Base-by-base conservation (phyloP, 1,140 invertebrate species). In the Paralvinella palmiformis region DNA sequence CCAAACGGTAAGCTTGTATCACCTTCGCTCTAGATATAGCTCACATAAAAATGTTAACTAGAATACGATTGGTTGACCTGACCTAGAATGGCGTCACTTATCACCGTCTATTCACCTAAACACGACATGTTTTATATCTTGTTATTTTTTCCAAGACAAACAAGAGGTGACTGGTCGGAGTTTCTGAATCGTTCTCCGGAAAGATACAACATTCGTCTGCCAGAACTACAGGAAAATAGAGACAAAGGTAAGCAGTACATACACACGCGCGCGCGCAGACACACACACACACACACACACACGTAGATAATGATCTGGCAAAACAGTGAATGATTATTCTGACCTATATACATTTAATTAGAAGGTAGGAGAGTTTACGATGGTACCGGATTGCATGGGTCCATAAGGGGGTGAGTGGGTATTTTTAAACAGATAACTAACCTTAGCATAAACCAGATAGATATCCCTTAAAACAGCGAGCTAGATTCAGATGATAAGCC, bases 131-230 rank as follows among this genome's bases (percentile, higher is more conserved):
- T n/a, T n/a, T n/a, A n/a, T n/a, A n/a, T n/a, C n/a, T n/a, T n/a
- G n/a, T n/a, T n/a, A n/a, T n/a, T n/a, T n/a, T n/a, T n/a, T n/a
- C n/a, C n/a, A n/a, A n/a, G n/a, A n/a, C n/a, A 13, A 63, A 67
- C 75, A 15, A 56, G 72, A 7, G 61, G 63, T 32, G 71, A 77
- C 45, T 79, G 73, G 73, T 76, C 75, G 3, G 69, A 72, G 44
- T 79, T 79, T 59, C 66, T 79, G 41, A 72, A 73, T 64, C 68
- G 69, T 62, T 71, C 65, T 5, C 73, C 77, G 13, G 77, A 75
- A 45, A 65, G 75, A 50, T 77, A 68, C 60, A 71, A 73, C 45
- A 76, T 77, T 50, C 62, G 70, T 22, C 63, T 79, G 37, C 74
- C 75, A 0, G 71, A 73, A 27, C 41, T 74, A n/a, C 73, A 72